These are phyloP conservation scores for Boulengeromyrus knoepffleri DNA, from an alignment of 2,113 vertebrate genomes.

Conservation along the genomic window DNA sequence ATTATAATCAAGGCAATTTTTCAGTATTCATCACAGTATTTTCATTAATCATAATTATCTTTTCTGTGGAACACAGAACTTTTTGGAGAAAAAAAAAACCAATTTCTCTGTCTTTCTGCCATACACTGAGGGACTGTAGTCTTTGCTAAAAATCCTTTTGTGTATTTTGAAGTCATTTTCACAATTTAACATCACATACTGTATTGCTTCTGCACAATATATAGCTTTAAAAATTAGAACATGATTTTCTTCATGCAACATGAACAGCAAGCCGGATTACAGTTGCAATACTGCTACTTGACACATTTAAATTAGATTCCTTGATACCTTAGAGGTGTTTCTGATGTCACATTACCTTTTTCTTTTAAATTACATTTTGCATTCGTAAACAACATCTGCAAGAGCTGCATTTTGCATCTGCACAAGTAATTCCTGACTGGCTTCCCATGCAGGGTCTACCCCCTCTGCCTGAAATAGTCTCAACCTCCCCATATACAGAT, in stretches of 20 bases:
- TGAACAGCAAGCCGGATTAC: neutral
- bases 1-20: neutral
- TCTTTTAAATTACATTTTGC: neutral
- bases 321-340: neutral
- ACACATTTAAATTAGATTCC: neutral
- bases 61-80: neutral
- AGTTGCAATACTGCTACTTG: neutral
- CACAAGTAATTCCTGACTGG: neutral
- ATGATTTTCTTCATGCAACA: neutral
- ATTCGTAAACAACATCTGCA: neutral
- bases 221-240: neutral
- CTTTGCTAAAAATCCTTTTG: neutral
- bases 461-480: neutral
- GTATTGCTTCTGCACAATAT: neutral
- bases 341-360: neutral
- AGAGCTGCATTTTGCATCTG: neutral
- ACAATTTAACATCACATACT: neutral
- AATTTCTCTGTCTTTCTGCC: neutral
- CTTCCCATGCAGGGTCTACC: neutral
- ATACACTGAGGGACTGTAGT: neutral
- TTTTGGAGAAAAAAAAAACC: neutral
- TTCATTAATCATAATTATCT: neutral
- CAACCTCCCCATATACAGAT: neutral
- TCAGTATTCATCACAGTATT: neutral
- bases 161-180: neutral